These are phyloP conservation scores for Pentamera pediparva DNA, from an alignment of 53 echinoderm and acorn worm species.

Conservation along the genomic window DNA sequence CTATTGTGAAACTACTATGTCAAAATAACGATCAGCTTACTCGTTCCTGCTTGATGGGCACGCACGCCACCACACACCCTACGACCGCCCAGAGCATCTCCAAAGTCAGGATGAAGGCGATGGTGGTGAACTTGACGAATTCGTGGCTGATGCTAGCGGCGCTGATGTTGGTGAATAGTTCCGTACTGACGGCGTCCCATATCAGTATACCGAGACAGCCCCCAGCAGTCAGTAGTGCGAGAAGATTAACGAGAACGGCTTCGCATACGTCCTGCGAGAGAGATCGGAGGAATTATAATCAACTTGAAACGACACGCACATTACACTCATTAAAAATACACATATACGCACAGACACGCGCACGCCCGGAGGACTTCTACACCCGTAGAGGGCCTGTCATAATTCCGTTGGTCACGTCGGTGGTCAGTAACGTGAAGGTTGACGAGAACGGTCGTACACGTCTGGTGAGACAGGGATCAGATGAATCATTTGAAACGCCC, in stretches of 20 bases:
- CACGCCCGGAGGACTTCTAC: too few relatives aligned
- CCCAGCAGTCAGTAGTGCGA: neutral
- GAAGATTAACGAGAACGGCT: slow-evolving; percentile 14
- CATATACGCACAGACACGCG: too few relatives aligned
- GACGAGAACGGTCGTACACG: too few relatives aligned
- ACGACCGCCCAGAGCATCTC: slow-evolving; percentile 28
- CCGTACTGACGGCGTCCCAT: slow-evolving; percentile 14
- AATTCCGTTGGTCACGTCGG: too few relatives aligned
- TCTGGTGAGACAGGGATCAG: too few relatives aligned
- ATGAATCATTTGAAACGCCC: too few relatives aligned
- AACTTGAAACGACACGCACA: too few relatives aligned
- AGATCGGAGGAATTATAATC: neutral
- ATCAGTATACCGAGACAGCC: slow-evolving; percentile 26
- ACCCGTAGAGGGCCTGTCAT: too few relatives aligned
- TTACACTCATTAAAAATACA: too few relatives aligned
- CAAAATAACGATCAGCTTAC: too few relatives aligned
- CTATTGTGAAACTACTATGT: neutral
- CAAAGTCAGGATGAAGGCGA: slow-evolving; percentile 21
- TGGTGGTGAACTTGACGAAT: slow-evolving; percentile 22
- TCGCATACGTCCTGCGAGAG: slow-evolving; percentile 15
- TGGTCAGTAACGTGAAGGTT: too few relatives aligned
- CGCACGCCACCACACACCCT: slow-evolving; percentile 11
- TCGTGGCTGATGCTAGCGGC: neutral
- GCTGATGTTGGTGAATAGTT: slow-evolving; percentile 11
- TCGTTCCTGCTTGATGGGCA: slow-evolving; percentile 14